Percentiles rank a stretch among this genome's conserved stretches.
Conservation (phyloP, 2,888 invertebrate genomes). For the Marasmarcha lunaedactyla region DNA sequence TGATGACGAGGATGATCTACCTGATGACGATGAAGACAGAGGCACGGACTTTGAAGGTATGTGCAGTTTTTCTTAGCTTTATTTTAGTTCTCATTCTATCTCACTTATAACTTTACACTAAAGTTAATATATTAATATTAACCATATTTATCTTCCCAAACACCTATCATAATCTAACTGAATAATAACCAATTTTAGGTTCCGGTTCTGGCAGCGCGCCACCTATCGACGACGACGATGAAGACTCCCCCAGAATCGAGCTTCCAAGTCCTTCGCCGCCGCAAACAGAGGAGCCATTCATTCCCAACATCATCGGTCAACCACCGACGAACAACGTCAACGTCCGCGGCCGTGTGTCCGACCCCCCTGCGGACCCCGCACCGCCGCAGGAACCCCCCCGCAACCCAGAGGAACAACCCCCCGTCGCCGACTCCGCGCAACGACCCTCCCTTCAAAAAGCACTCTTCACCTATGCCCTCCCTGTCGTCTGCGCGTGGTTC, state of each 20-base stretch:
- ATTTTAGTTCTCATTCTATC: too few relatives aligned
- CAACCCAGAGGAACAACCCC: conserved; percentile 20
- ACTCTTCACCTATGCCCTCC: conserved; percentile 80
- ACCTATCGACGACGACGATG: conserved; percentile 23
- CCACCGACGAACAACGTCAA: conserved; percentile 35
- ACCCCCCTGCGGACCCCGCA: conserved; percentile 11
- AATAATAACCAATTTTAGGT: too few relatives aligned
- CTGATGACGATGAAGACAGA: conserved; percentile 49
- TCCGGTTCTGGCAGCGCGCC: conserved; percentile 26
- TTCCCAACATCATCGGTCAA: conserved; percentile 31
- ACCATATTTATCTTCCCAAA: too few relatives aligned
- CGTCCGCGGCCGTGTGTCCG: conserved; percentile 20
- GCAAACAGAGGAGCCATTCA: conserved; percentile 28
- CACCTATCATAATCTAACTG: too few relatives aligned
- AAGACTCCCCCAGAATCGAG: conserved; percentile 20
- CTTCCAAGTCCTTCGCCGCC: conserved; percentile 16
- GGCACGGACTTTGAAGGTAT: conserved; percentile 29
- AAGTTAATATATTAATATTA: too few relatives aligned
- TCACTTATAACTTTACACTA: too few relatives aligned
- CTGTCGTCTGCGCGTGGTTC: conserved; percentile 88
- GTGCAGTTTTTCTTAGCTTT: too few relatives aligned
- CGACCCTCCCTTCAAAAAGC: conserved; percentile 71
- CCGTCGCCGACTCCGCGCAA: conserved; percentile 41
- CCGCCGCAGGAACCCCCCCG: conserved; percentile 15
- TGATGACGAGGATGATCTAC: conserved; percentile 58